These are phyloP conservation scores for Spilarctia lutea DNA, from an alignment of 2,888 invertebrate genomes.

Conservation along the genomic window DNA sequence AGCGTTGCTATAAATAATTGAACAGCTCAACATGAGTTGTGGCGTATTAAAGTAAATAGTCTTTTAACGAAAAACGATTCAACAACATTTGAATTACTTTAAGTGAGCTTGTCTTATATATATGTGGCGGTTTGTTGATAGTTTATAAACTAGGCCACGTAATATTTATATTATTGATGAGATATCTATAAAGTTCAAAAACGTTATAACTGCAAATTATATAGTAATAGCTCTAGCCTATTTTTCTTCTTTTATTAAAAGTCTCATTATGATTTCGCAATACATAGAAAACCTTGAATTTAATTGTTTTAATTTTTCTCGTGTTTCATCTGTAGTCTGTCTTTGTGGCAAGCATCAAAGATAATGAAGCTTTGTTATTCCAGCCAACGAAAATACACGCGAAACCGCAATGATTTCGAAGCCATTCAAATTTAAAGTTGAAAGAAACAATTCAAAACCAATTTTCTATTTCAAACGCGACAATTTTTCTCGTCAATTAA, in stretches of 20 bases:
- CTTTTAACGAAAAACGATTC: background rate
- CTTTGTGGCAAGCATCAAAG: background rate
- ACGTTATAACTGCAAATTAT: background rate
- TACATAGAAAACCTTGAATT: background rate
- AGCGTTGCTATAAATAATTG: conserved; percentile 15
- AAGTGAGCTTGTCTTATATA: background rate
- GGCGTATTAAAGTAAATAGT: background rate
- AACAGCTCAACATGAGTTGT: conserved; percentile 7
- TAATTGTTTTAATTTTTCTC: background rate
- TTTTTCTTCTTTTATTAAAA: background rate
- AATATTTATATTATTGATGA: background rate
- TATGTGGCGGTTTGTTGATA: background rate
- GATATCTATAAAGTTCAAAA: background rate
- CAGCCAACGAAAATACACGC: background rate
- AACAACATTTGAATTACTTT: background rate
- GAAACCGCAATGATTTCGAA: background rate
- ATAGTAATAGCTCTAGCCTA: background rate
- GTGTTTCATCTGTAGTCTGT: background rate
- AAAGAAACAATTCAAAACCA: background rate
- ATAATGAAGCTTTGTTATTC: background rate
- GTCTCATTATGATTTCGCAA: background rate
- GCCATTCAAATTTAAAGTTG: background rate
- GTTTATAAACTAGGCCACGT: background rate
- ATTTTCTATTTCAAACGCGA: conserved; percentile 7
- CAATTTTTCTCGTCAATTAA: conserved; percentile 14